Conservation (phyloP, 2,888 invertebrate genomes). For the Diarsia brunnea region DNA sequence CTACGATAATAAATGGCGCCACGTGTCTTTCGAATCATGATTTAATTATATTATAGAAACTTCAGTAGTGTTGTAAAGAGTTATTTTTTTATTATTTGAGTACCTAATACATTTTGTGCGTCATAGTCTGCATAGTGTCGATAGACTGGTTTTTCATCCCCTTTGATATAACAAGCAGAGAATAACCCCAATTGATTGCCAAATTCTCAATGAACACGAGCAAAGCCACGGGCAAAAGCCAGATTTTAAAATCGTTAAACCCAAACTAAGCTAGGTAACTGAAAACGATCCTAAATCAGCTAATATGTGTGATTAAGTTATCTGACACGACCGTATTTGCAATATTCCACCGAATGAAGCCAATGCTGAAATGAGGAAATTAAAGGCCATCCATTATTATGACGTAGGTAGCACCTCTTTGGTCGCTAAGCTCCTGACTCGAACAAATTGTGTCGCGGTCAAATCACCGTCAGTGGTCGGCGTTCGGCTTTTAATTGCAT, state of each 20-base stretch:
- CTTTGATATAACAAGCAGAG: too few relatives aligned
- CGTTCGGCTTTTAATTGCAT: slow-evolving; percentile 52
- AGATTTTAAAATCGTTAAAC: slow-evolving; percentile 2
- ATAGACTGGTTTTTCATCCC: too few relatives aligned
- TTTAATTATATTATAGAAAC: too few relatives aligned
- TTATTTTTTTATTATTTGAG: too few relatives aligned
- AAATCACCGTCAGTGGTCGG: slow-evolving; percentile 24
- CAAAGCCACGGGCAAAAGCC: too few relatives aligned
- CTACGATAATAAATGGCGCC: too few relatives aligned
- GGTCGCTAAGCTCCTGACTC: slow-evolving; percentile 33
- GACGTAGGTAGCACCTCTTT: slow-evolving; percentile 20
- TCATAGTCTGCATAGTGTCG: too few relatives aligned
- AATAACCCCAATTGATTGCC: too few relatives aligned
- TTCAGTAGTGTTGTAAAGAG: too few relatives aligned
- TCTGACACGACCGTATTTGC: slow-evolving; percentile 7
- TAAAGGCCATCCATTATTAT: slow-evolving; percentile 32
- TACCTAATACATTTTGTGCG: too few relatives aligned
- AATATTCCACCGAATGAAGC: slow-evolving; percentile 29
- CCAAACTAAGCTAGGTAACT: slow-evolving; percentile 8
- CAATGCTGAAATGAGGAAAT: slow-evolving; percentile 38
- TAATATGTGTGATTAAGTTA: slow-evolving; percentile 25
- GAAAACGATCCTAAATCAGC: slow-evolving; percentile 25
- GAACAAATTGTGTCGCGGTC: slow-evolving; percentile 39
- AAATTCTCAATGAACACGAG: too few relatives aligned
- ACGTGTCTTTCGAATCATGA: too few relatives aligned